These are phyloP conservation scores for Gymnocheta viridis DNA, from an alignment of 2,888 invertebrate genomes.

Conservation along the genomic window DNA sequence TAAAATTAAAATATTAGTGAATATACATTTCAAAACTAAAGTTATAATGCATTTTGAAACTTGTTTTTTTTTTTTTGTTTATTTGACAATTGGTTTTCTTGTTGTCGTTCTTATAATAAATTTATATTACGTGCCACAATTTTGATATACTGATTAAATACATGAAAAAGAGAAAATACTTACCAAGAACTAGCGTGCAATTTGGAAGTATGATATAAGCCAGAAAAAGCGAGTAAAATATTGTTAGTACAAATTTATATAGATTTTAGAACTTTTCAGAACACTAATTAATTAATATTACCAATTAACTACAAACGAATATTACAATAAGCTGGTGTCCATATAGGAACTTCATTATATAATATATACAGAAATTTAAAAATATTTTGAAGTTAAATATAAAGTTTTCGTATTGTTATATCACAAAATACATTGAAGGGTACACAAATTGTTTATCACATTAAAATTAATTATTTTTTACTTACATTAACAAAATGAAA, in stretches of 20 bases:
- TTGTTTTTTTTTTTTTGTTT: slow-evolving; percentile 51
- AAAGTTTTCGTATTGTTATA: no score
- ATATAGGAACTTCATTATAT: no score
- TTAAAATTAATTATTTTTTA: no score
- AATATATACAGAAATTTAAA: no score
- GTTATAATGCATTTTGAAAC: slow-evolving; percentile 59
- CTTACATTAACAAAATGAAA: no score
- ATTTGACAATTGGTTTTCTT: slow-evolving; percentile 53
- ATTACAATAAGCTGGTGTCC: no score
- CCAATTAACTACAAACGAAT: no score
- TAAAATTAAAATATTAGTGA: background rate
- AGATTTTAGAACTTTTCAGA: no score
- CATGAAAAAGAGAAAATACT: slow-evolving; percentile 17
- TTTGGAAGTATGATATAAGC: background rate
- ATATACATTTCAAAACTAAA: slow-evolving; percentile 20
- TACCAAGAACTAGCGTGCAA: background rate
- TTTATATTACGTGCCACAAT: slow-evolving; percentile 61
- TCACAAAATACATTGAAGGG: no score
- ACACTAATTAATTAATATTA: no score
- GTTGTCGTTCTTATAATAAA: background rate
- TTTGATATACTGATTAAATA: slow-evolving; percentile 55
- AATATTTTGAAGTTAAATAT: no score
- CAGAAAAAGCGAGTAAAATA: background rate
- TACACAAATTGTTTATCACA: no score
- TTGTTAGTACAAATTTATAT: background rate